phyloP scores from a whole-genome alignment of 2,113 vertebrate genomes.

The Gymnorhina tibicen region DNA sequence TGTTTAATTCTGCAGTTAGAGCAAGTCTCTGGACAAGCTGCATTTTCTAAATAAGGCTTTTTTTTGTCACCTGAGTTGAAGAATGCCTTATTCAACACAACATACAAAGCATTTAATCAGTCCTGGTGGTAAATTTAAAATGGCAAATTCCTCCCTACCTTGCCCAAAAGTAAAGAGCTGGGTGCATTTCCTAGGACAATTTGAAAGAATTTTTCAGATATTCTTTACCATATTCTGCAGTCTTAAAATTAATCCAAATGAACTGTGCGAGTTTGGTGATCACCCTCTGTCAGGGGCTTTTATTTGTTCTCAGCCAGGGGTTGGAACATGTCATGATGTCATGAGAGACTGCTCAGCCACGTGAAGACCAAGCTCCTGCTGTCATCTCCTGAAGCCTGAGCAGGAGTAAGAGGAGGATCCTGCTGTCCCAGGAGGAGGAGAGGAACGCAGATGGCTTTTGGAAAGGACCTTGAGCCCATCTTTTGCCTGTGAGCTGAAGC shows the following conservation, averaged over 20 bases:
- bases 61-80: background rate
- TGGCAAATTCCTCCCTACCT: background rate
- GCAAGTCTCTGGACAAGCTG: background rate
- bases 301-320: background rate
- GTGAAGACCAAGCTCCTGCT: fast-evolving
- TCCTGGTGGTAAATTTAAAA: background rate
- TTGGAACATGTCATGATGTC: background rate
- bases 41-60: background rate
- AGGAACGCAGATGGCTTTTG: fast-evolving
- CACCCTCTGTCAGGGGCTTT: background rate
- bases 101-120: background rate
- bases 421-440: background rate
- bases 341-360: background rate
- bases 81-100: background rate
- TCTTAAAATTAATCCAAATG: background rate
- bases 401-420: background rate
- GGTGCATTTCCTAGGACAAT: background rate
- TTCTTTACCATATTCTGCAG: background rate
- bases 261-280: background rate
- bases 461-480: background rate
- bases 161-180: background rate
- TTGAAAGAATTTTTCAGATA: background rate
- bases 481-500: background rate
- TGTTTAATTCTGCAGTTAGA: constrained; percentile 21
- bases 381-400: background rate